Evolutionary conservation across 2,797 vertebrate genomes (phyloP).

Genomic region (Myotis planiceps): DNA sequence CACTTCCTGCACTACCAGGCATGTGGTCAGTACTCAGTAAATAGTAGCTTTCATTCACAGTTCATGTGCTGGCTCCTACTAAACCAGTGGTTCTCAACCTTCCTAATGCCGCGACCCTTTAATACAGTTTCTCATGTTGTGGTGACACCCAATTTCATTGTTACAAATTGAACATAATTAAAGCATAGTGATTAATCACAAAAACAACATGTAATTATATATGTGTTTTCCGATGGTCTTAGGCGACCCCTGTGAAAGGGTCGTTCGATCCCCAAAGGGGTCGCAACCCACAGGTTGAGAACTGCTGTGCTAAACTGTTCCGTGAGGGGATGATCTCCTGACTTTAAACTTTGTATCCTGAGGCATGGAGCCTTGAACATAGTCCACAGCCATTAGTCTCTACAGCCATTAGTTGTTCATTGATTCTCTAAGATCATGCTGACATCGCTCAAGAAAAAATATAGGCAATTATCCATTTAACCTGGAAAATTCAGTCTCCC

Average conservation of each 20-base stretch:
- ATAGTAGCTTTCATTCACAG: neutral
- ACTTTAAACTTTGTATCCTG: neutral
- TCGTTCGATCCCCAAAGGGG: too few relatives aligned
- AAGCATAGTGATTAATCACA: too few relatives aligned
- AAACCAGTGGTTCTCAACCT: too few relatives aligned
- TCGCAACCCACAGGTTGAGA: too few relatives aligned
- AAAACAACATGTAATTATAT: too few relatives aligned
- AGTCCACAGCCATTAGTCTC: neutral
- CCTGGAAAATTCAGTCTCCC: slow-evolving; percentile 3
- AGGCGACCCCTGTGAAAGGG: too few relatives aligned
- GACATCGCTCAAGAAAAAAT: slow-evolving; percentile 34
- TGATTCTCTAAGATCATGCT: slow-evolving; percentile 38
- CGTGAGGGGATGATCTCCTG: neutral
- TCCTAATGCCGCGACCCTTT: too few relatives aligned
- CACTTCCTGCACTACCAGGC: neutral
- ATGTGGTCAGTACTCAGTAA: neutral
- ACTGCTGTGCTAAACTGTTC: neutral
- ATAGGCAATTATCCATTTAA: slow-evolving; percentile 52
- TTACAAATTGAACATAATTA: too few relatives aligned
- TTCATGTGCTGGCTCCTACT: neutral
- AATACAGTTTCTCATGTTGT: too few relatives aligned
- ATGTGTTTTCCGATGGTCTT: too few relatives aligned
- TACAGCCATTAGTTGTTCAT: slow-evolving; percentile 30
- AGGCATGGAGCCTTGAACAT: neutral
- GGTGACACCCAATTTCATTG: too few relatives aligned